phyloP scores from a whole-genome alignment of 2,888 invertebrate species.

The Sarcophaga variegata region DNA sequence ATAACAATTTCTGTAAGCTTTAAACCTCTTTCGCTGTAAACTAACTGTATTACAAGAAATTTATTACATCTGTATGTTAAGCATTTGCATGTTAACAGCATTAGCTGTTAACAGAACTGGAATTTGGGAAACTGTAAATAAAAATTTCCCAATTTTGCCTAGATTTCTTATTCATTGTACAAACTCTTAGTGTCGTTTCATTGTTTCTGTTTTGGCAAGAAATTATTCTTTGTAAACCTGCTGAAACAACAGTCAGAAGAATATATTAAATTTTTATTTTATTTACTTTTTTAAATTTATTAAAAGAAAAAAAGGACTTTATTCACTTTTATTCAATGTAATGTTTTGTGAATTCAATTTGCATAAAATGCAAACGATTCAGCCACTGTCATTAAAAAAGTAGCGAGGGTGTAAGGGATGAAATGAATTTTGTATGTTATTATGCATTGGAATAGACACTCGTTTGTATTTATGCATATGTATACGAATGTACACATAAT shows the following conservation, averaged over 20 bases:
- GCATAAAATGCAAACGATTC: constrained; percentile 80
- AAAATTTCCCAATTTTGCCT: no score
- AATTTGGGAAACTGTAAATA: no score
- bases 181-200: neutral
- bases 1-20: no score
- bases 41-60: no score
- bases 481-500: neutral
- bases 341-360: constrained; percentile 75
- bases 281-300: neutral
- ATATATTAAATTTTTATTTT: neutral
- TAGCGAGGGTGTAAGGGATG: neutral
- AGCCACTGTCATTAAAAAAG: constrained; percentile 56
- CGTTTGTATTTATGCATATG: neutral
- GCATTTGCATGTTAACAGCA: no score
- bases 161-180: no score
- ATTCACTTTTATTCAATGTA: constrained; percentile 72
- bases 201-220: neutral
- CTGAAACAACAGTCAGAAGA: neutral
- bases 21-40: no score
- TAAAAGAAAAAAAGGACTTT: constrained; percentile 59
- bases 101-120: no score
- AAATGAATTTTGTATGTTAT: neutral
- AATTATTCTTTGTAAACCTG: neutral
- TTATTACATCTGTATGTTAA: no score
- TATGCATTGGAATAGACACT: neutral